Evolutionary conservation across 1,140 invertebrate genomes (phyloP).

Genomic region (Aphelenchoides avenae): DNA sequence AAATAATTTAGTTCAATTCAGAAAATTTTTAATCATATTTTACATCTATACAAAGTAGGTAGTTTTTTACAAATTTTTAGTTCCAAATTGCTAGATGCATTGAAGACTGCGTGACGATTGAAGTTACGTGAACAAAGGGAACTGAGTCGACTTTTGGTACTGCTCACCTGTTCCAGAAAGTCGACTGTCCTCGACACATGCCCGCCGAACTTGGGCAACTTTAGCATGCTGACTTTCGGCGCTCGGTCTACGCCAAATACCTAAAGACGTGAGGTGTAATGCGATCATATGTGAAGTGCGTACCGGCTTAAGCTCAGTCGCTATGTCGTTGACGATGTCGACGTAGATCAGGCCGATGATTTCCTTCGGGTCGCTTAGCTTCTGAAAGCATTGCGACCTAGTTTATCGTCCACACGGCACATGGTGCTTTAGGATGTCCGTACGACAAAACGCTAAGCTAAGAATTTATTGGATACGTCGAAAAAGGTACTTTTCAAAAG

Average conservation of each 20-base stretch:
- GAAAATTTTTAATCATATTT: neutral
- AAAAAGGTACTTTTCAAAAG: too few species aligned
- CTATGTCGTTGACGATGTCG: slow-evolving; percentile 54
- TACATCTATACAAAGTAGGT: too few species aligned
- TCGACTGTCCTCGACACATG: slow-evolving; percentile 53
- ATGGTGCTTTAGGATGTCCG: too few species aligned
- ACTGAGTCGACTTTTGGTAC: slow-evolving; percentile 5
- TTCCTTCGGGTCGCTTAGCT: slow-evolving; percentile 55
- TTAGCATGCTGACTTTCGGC: slow-evolving; percentile 50
- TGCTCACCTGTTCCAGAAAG: slow-evolving; percentile 53
- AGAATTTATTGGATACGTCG: too few species aligned
- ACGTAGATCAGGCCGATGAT: slow-evolving; percentile 55
- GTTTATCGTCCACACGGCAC: too few species aligned
- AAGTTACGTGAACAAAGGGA: too few species aligned
- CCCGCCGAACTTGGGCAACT: slow-evolving; percentile 57
- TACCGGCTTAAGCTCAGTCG: slow-evolving; percentile 55
- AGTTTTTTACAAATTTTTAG: too few species aligned
- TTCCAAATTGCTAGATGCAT: too few species aligned
- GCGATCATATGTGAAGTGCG: slow-evolving; percentile 1
- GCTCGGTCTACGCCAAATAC: slow-evolving; percentile 56
- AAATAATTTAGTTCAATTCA: neutral
- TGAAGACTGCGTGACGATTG: too few species aligned
- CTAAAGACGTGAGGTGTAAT: slow-evolving; percentile 32
- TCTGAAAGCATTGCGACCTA: too few species aligned
- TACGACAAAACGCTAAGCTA: too few species aligned